Percentiles rank a stretch among this genome's conserved stretches.
Conservation (phyloP, 2,113 vertebrate species). For the Plestiodon gilberti region DNA sequence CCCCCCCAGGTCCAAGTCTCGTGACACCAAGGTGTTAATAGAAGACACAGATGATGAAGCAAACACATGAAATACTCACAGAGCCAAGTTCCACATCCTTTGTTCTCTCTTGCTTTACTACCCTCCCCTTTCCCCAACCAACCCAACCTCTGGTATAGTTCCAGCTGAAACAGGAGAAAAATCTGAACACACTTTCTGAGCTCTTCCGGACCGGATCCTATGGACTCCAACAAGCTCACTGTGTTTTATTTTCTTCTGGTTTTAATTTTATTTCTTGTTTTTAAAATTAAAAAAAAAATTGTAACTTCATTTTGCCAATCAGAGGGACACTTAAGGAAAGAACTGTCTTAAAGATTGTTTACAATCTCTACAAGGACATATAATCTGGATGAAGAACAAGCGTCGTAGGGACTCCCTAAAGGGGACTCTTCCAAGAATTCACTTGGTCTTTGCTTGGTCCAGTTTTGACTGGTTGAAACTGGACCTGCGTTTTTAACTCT, state of each 20-base stretch:
- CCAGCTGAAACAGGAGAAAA: slow-evolving; percentile 80
- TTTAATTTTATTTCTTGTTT: slow-evolving; percentile 83
- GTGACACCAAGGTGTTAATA: slow-evolving; percentile 96
- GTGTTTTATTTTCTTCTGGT: slow-evolving; percentile 82
- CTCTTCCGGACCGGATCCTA: slow-evolving; percentile 83
- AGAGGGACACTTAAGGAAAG: slow-evolving; percentile 82
- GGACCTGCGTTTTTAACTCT: slow-evolving; percentile 79
- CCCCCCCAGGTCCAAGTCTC: slow-evolving; percentile 85
- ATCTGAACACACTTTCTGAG: slow-evolving; percentile 74
- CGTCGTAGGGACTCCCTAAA: slow-evolving; percentile 77
- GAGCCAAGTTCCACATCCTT: slow-evolving; percentile 66
- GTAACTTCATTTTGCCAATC: slow-evolving; percentile 80
- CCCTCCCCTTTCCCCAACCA: slow-evolving; percentile 74
- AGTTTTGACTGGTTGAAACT: slow-evolving; percentile 89
- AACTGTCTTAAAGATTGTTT: slow-evolving; percentile 87
- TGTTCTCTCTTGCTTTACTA: slow-evolving; percentile 74
- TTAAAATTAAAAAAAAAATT: slow-evolving; percentile 75
- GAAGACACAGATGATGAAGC: slow-evolving; percentile 97
- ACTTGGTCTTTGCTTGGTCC: slow-evolving; percentile 71
- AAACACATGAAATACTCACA: slow-evolving; percentile 86
- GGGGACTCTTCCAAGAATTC: slow-evolving; percentile 71
- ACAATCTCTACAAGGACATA: slow-evolving; percentile 87
- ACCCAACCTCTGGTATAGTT: slow-evolving; percentile 77
- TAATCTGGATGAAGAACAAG: slow-evolving; percentile 73
- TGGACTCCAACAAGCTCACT: slow-evolving; percentile 85